Evolutionary conservation across 2,888 invertebrate genomes (phyloP), one percentile per base, ranked within the genome.

Genomic region (Agrilus mali): DNA sequence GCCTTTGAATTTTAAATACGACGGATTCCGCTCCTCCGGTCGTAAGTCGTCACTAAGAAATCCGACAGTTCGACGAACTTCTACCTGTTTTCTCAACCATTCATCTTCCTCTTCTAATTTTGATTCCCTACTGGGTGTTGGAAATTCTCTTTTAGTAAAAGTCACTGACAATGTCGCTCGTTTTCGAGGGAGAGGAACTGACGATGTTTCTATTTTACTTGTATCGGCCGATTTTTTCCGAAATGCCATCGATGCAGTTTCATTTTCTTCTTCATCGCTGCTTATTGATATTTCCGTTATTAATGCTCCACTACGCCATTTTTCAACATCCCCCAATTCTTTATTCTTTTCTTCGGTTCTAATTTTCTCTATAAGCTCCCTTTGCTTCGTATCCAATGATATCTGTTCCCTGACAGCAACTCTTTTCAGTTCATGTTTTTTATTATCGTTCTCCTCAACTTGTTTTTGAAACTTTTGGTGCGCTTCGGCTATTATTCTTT

Each of bases 121-220:
- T 1, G 86, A 86, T 62, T 87, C 86, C 47, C 89, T 69, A 41
- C 80, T 80, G 0, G 90, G 89, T 2, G 90, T 89, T 1, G 86
- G 82, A 60, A 92, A 87, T 16, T 73, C 73, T 43, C 90, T 70
- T 8, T 78, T 76, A 0, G 88, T 86, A 58, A 88, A 87, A 27
- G 68, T 73, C 8, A 88, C 75, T 50, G 74, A 70, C 41, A 89
- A 71, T 33, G 69, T 70, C 7, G 72, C 73, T 17, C 64, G 60
- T 53, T 72, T 65, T 52, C 88, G 72, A 10, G 78, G 69, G 45
- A 67, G 66, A 4, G 80, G 80, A 41, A 75, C 51, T 14, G 60
- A 55, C 50, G 50, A 43, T 44, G 55, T 40, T 50, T 50, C 13
- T 47, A 35, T 17, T 40, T 41, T 12, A 47, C 42, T 20, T 20